phyloP scores from a whole-genome alignment of 1,140 invertebrate genomes.

The Nasonia longicornis region DNA sequence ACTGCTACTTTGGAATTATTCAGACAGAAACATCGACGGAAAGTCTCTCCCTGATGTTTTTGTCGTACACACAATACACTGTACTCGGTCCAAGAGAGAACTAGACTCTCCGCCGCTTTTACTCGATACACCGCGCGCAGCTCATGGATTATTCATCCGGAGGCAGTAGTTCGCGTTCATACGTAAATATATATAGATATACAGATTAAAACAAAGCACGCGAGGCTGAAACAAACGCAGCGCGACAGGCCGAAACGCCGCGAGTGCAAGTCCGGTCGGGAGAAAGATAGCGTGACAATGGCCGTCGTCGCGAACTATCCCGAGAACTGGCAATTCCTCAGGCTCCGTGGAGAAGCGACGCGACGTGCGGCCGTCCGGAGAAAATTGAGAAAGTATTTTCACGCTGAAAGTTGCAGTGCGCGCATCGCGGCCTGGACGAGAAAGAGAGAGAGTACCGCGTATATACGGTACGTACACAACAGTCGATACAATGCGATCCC shows the following conservation, averaged over 20 bases:
- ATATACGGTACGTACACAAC: not conserved
- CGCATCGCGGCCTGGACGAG: not conserved
- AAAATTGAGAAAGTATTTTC: constrained; percentile 63
- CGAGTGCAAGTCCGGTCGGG: constrained; percentile 5
- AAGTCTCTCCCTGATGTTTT: not conserved
- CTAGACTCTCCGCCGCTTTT: too few relatives aligned
- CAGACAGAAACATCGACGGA: not conserved
- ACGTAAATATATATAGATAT: too few relatives aligned
- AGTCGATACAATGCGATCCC: constrained; percentile 36
- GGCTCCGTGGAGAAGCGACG: constrained; percentile 8
- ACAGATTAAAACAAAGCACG: too few relatives aligned
- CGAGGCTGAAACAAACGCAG: too few relatives aligned
- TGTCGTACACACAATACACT: not conserved
- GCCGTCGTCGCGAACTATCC: constrained; percentile 23
- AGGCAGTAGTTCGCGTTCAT: too few relatives aligned
- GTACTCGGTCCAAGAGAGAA: too few relatives aligned
- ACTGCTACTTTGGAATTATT: not conserved
- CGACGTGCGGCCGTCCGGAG: constrained; percentile 45
- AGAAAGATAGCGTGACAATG: constrained; percentile 39
- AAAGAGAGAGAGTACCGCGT: not conserved
- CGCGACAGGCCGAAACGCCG: too few relatives aligned
- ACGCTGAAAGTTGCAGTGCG: constrained; percentile 48
- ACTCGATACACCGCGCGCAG: too few relatives aligned
- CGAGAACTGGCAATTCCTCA: constrained; percentile 55
- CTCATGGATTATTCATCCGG: too few relatives aligned